These are phyloP conservation scores for Cosmorhoe ocellata DNA, from an alignment of 2,888 invertebrate genomes.

Conservation along the genomic window DNA sequence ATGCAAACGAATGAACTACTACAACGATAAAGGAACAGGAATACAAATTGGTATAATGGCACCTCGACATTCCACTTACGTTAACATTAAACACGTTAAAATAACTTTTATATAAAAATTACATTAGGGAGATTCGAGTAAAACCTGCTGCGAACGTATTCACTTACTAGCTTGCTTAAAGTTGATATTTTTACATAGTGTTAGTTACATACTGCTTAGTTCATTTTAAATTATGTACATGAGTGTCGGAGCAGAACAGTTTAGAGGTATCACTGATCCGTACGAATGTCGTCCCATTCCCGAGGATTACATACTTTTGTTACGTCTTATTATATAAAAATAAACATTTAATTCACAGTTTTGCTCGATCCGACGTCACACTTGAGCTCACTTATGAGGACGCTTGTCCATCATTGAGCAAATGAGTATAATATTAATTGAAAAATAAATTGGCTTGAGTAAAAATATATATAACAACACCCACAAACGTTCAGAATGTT, in stretches of 20 bases:
- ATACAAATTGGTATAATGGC: conserved; percentile 78
- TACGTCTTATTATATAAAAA: conserved; percentile 64
- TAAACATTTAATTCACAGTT: conserved; percentile 52
- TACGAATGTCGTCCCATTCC: conserved; percentile 40
- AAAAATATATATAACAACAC: neutral
- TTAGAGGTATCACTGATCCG: conserved; percentile 50
- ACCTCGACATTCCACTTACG: conserved; percentile 75
- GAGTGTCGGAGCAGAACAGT: conserved; percentile 61
- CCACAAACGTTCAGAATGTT: neutral
- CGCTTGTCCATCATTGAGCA: conserved; percentile 37
- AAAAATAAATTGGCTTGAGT: conserved; percentile 14
- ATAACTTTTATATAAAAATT: conserved; percentile 72
- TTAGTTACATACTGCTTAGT: conserved; percentile 48
- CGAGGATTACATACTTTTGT: conserved; percentile 39
- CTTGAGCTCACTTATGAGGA: conserved; percentile 41
- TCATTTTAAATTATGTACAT: conserved; percentile 76
- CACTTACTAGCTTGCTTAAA: conserved; percentile 53
- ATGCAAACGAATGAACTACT: conserved; percentile 51
- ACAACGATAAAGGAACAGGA: conserved; percentile 50
- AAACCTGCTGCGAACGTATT: conserved; percentile 64
- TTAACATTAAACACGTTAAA: conserved; percentile 70
- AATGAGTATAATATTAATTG: conserved; percentile 26
- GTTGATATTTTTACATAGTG: conserved; percentile 72
- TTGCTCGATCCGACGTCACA: conserved; percentile 45
- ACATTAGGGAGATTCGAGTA: conserved; percentile 78